Percentiles rank a stretch among this genome's conserved stretches.
phyloP scores from a whole-genome alignment of 2,113 vertebrate species.

The Oceanites oceanicus region DNA sequence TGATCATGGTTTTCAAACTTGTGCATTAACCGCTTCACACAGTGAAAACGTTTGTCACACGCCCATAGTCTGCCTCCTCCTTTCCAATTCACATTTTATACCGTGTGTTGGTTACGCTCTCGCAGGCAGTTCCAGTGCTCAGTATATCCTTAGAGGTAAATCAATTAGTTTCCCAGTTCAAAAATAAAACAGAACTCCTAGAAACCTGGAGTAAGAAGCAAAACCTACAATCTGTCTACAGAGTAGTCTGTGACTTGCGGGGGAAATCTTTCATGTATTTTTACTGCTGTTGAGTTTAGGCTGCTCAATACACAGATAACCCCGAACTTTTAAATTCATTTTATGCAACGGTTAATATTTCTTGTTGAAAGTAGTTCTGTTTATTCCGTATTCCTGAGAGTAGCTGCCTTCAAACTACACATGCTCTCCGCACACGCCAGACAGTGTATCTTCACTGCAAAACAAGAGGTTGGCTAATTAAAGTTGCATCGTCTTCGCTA shows the following conservation, averaged over 20 bases:
- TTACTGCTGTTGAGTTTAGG: not conserved
- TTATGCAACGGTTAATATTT: not conserved
- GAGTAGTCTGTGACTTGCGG: not conserved
- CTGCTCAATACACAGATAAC: not conserved
- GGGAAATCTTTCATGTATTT: not conserved
- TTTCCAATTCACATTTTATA: not conserved
- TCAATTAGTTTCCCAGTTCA: not conserved
- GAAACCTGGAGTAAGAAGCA: slow-evolving; percentile 36
- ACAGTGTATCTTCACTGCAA: slow-evolving; percentile 11
- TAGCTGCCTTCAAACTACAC: slow-evolving; percentile 47
- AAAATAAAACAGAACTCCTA: slow-evolving; percentile 21
- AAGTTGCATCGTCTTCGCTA: not conserved
- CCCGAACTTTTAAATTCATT: not conserved
- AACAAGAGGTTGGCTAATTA: slow-evolving; percentile 24
- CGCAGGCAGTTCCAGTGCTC: slow-evolving; percentile 45
- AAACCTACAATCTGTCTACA: not conserved
- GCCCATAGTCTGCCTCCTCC: not conserved
- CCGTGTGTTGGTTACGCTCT: not conserved
- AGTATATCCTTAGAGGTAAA: slow-evolving; percentile 32
- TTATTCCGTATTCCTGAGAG: slow-evolving; percentile 54
- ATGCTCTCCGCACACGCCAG: not conserved
- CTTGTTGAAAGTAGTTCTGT: slow-evolving; percentile 8
- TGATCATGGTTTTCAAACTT: not conserved
- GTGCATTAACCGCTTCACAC: not conserved
- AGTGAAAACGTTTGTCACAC: not conserved